A percentile compares a stretch with the other conserved stretches of the same genome.
phyloP scores from a whole-genome alignment of 2,888 invertebrate species.

The Caenorhabditis uteleia region DNA sequence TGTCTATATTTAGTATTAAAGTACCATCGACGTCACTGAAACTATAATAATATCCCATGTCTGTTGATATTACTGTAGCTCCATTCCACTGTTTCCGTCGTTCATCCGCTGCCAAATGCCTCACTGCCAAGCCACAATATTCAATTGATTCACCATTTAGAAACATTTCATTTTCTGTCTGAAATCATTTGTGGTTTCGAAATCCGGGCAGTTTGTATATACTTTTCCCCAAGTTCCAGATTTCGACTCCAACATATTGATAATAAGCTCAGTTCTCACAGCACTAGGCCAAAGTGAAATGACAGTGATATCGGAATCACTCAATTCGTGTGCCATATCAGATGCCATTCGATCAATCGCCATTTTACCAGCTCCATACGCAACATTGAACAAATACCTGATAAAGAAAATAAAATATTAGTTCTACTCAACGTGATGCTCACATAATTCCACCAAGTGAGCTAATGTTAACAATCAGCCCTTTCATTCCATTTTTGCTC shows the following conservation, averaged over 20 bases:
- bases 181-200: too few species aligned
- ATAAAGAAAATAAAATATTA: background rate
- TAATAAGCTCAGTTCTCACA: conserved; percentile 62
- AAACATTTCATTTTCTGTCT: conserved; percentile 45
- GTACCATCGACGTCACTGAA: conserved; percentile 40
- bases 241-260: conserved; percentile 21
- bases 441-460: conserved; percentile 41
- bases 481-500: conserved; percentile 49
- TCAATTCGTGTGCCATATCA: conserved; percentile 71
- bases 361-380: conserved; percentile 72
- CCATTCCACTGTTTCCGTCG: conserved; percentile 21
- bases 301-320: conserved; percentile 69
- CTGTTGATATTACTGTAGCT: conserved; percentile 31
- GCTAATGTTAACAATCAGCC: conserved; percentile 41
- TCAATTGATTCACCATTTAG: conserved; percentile 43
- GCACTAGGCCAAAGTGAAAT: conserved; percentile 72
- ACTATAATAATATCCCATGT: conserved; percentile 34
- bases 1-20: background rate
- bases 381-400: conserved; percentile 71
- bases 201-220: background rate
- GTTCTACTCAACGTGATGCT: background rate
- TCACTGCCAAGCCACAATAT: conserved; percentile 37
- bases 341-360: conserved; percentile 72
- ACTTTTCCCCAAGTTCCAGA: conserved; percentile 41
- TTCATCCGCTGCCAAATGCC: conserved; percentile 25